Base-by-base conservation (phyloP, 2,113 vertebrate species). In the Albula goreensis region DNA sequence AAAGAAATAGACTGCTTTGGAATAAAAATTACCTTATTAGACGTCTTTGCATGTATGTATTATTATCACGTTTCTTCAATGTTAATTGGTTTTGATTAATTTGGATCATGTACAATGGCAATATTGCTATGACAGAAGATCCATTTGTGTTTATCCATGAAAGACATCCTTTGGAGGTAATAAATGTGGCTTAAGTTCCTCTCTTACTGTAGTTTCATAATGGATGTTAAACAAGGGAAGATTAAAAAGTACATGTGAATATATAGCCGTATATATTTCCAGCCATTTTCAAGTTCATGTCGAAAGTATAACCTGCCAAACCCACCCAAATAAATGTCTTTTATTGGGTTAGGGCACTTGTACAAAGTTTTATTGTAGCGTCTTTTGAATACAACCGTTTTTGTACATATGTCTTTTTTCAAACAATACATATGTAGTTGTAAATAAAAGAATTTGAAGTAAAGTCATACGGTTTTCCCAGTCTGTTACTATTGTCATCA, bases 321-420 rank as follows among this genome's bases (percentile, higher is more conserved):
- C 22, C 70, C 70, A 25, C 63, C 63, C 50, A 50, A 22, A 83
- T 48, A 74, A 13, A 78, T 31, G 22, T 77, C 66, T 51, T 74
- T 50, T 85, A 79, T 79, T 52, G 52, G 52, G n/a, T 82, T 57
- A 19, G 52, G 81, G 83, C 83, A 74, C 74, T 78, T 85, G 74
- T 85, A 78, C 74, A 78, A 85, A 84, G 51, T 85, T 78, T 79
- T 85, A 78, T 78, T 48, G 70, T 78, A 41, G 50, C 41, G 15
- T 25, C 41, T 78, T 78, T 85, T 85, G 70, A 85, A 85, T 84
- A 84, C 50, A 84, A 25, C 25, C 10, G 50, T 79, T 84, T 74
- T 79, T 85, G 83, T 85, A 85, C 52, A 85, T 79, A 85, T 56
- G 74, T 79, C 41, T 78, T 78, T 85, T 10, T 41, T 78, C 19